Evolutionary conservation across 1,140 invertebrate genomes (phyloP).

Genomic region (Tribolium madens): DNA sequence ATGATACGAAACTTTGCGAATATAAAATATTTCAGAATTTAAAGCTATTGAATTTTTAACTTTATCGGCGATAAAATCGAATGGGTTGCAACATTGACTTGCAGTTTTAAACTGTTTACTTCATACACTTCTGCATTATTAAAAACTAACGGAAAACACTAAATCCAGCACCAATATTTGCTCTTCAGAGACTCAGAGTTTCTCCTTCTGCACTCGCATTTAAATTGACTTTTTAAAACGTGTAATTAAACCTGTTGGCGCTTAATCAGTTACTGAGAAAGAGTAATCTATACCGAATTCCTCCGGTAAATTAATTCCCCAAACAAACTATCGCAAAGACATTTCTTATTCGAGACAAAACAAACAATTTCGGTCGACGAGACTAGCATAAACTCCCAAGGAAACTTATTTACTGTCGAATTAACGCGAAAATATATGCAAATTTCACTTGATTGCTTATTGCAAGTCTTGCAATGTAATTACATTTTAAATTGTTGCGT

Average conservation of each 20-base stretch:
- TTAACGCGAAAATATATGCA: constrained; percentile 21
- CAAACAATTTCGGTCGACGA: constrained; percentile 7
- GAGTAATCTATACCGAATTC: background rate
- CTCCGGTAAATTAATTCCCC: constrained; percentile 5
- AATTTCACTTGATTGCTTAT: constrained; percentile 25
- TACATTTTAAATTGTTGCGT: constrained; percentile 9
- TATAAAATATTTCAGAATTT: background rate
- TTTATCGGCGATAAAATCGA: background rate
- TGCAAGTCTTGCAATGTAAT: constrained; percentile 14
- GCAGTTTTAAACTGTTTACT: background rate
- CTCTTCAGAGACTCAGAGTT: too few relatives aligned
- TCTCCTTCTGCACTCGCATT: too few relatives aligned
- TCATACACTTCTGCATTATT: background rate
- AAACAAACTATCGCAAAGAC: background rate
- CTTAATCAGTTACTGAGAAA: background rate
- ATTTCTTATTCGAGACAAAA: constrained; percentile 12
- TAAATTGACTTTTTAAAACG: background rate
- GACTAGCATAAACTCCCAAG: background rate
- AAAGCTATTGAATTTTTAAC: background rate
- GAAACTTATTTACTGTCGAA: constrained; percentile 15
- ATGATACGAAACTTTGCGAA: background rate
- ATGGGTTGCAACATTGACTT: background rate
- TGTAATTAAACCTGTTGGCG: constrained; percentile 24
- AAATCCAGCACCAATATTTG: background rate
- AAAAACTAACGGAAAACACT: background rate